These are phyloP conservation scores for Uria lomvia DNA, from an alignment of 2,113 vertebrate species.

Conservation along the genomic window DNA sequence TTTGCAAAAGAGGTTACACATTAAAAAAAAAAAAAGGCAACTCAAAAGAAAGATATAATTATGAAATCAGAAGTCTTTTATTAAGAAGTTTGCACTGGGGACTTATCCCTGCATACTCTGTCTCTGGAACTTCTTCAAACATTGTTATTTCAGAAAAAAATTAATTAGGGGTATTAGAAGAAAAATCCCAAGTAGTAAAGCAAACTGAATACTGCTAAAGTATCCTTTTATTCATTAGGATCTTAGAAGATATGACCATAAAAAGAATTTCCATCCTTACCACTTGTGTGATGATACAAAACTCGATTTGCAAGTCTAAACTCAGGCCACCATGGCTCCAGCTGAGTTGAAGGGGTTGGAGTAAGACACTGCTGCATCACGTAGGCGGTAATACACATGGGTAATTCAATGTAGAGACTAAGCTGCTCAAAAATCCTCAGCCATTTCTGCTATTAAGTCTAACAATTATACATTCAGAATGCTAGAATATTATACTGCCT, in stretches of 20 bases:
- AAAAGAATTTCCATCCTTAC: background rate
- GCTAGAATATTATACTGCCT: background rate
- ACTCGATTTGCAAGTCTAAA: background rate
- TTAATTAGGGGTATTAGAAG: background rate
- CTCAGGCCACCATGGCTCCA: background rate
- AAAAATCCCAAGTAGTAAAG: background rate
- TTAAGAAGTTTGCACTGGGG: background rate
- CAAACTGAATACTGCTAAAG: background rate
- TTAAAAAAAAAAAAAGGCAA: background rate
- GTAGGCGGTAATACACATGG: background rate
- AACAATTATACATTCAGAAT: background rate
- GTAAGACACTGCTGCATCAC: background rate
- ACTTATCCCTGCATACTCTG: background rate
- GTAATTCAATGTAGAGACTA: background rate
- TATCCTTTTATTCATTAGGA: background rate
- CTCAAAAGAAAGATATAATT: background rate
- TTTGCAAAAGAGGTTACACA: background rate
- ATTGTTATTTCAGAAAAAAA: background rate
- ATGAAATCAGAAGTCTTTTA: background rate
- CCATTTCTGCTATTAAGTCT: background rate
- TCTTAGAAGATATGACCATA: background rate
- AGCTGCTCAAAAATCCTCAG: background rate
- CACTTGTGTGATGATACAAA: background rate
- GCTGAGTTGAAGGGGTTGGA: background rate
- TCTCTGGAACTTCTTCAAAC: background rate